Percentiles rank a stretch among this genome's conserved stretches.
Evolutionary conservation across 2,797 vertebrate genomes (phyloP).

Genomic region (Sebastiscus tertius): DNA sequence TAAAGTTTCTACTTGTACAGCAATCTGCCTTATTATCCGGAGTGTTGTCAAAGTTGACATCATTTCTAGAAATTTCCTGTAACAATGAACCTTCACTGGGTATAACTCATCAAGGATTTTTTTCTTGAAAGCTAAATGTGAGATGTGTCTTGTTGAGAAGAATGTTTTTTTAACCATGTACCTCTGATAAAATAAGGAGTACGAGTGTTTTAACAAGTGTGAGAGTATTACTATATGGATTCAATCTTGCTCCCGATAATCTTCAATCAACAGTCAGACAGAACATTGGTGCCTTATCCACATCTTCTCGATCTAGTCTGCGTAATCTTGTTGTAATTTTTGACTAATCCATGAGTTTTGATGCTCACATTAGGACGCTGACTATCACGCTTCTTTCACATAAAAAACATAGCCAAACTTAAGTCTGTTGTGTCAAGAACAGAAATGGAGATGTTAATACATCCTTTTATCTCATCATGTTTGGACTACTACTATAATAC

Average conservation of each 20-base stretch:
- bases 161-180: not conserved
- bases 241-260: not conserved
- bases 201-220: not conserved
- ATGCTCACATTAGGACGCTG: not conserved
- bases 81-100: not conserved
- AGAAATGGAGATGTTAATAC: not conserved
- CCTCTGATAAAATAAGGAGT: not conserved
- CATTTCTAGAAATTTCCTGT: not conserved
- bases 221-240: not conserved
- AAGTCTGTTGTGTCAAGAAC: not conserved
- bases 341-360: not conserved
- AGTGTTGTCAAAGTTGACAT: not conserved
- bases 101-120: not conserved
- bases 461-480: not conserved
- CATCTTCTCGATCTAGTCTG: not conserved
- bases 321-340: not conserved
- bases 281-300: not conserved
- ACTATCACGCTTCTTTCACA: not conserved
- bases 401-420: not conserved
- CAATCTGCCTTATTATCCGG: not conserved
- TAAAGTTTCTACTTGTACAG: not conserved
- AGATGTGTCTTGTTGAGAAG: not conserved
- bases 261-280: accelerated
- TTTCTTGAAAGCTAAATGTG: not conserved
- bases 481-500: not conserved